phyloP scores from a whole-genome alignment of 2,113 vertebrate genomes.

The Telmatochromis bifrenatus region DNA sequence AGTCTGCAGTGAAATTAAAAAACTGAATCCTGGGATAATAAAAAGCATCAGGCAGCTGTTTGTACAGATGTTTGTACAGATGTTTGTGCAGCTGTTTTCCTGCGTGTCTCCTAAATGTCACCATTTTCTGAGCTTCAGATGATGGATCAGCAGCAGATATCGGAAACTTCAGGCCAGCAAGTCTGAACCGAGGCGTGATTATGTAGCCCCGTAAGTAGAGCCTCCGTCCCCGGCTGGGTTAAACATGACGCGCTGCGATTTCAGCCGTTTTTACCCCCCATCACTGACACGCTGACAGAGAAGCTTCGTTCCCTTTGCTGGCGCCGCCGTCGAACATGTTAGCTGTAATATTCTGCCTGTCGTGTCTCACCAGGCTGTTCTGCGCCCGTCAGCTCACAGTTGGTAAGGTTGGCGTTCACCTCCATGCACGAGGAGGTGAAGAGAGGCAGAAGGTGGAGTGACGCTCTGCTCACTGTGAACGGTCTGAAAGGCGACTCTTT shows the following conservation, averaged over 20 bases:
- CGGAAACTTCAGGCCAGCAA: background rate
- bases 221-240: accelerated
- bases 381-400: accelerated
- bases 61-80: accelerated
- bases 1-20: background rate
- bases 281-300: background rate
- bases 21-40: background rate
- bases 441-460: background rate
- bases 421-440: background rate
- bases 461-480: background rate
- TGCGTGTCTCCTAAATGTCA: background rate
- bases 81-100: background rate
- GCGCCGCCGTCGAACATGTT: accelerated
- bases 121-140: background rate
- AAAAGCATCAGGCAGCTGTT: background rate
- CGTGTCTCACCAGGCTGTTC: accelerated
- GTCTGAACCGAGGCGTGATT: accelerated
- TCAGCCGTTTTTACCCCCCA: background rate
- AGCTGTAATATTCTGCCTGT: background rate
- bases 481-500: background rate
- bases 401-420: background rate
- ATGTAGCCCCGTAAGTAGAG: background rate
- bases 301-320: background rate
- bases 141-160: background rate
- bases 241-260: background rate